Evolutionary conservation across 2,888 invertebrate species (phyloP), one percentile per base, ranked within the genome.

Genomic region (Rotaria magnacalcarata): DNA sequence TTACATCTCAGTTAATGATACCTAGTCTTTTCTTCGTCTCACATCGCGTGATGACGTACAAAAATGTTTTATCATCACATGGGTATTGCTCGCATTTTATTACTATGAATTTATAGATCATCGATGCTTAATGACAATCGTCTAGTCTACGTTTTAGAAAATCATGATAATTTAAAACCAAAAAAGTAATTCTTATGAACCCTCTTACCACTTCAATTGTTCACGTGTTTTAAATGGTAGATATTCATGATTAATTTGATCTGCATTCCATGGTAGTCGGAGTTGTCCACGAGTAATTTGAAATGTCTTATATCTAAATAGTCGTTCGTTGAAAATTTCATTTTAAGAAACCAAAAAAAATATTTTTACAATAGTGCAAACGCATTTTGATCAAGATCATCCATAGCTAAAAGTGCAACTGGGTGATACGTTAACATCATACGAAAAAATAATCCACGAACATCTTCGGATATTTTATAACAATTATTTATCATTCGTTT

Each of bases 391-490:
- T 80, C 80, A 11, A 80, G n/a, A n/a, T 80, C 47, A 47, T 80
- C 80, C 80, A 47, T 80, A 0, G 80, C 24, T 43, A 80, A 10
- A 10, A 80, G 47, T 3, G 80, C 80, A 24, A 43, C 43, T 11
- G 80, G 80, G 47, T 80, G 80, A 80, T 80, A 47, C 47, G 80
- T 14, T 80, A 80, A 47, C 80, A 80, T 80, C 80, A 80, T 80
- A n/a, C 80, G 80, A 80, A 80, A 80, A 47, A 80, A 80, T 47
- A 80, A 47, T 47, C 47, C 80, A 80, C 80, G 80, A 80, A 80
- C n/a, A 80, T 80, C 47, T 80, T 80, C 80, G 1, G 80, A 80
- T 24, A 80, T 47, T 47, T 80, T 80, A n/a, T 80, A 80, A 80
- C 80, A 80, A 47, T 80, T 43, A n/a, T 0, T 47, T 24, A 80